Conservation (phyloP, 2,888 invertebrate species). For the Chalcis sispes region DNA sequence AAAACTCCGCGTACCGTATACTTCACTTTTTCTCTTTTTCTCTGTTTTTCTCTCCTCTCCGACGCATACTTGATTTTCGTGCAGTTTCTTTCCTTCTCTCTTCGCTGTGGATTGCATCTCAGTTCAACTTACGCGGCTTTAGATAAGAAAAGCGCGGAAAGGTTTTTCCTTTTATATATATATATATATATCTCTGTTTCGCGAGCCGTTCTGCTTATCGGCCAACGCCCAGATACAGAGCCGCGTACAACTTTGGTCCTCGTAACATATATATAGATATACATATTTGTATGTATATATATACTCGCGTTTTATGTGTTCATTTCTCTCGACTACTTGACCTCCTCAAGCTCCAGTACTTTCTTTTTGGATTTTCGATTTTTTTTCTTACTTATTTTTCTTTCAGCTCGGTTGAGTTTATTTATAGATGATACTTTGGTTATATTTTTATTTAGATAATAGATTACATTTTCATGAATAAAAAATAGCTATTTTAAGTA, state of each 20-base stretch:
- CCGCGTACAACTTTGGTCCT: constrained; percentile 30
- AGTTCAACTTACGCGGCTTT: too few species aligned
- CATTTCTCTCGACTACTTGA: too few species aligned
- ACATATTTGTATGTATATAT: neutral
- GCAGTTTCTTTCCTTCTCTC: neutral
- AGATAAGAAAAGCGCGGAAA: neutral
- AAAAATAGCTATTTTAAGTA: too few species aligned
- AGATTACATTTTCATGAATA: too few species aligned
- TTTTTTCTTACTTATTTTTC: too few species aligned
- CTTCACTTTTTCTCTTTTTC: neutral
- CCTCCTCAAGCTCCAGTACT: too few species aligned
- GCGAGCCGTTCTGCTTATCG: constrained; percentile 60
- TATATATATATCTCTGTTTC: constrained; percentile 46
- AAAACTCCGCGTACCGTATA: neutral
- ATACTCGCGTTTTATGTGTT: too few species aligned
- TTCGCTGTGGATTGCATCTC: neutral
- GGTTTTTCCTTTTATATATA: constrained; percentile 32
- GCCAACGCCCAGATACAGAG: constrained; percentile 67
- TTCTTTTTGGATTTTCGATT: too few species aligned
- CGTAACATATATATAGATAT: neutral
- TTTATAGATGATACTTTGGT: too few species aligned
- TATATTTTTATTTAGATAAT: too few species aligned
- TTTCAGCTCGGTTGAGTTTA: too few species aligned
- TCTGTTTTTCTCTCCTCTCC: neutral
- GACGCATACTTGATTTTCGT: neutral